These are phyloP conservation scores for Stomorhina lunata DNA, from an alignment of 2,888 invertebrate genomes.

Conservation along the genomic window DNA sequence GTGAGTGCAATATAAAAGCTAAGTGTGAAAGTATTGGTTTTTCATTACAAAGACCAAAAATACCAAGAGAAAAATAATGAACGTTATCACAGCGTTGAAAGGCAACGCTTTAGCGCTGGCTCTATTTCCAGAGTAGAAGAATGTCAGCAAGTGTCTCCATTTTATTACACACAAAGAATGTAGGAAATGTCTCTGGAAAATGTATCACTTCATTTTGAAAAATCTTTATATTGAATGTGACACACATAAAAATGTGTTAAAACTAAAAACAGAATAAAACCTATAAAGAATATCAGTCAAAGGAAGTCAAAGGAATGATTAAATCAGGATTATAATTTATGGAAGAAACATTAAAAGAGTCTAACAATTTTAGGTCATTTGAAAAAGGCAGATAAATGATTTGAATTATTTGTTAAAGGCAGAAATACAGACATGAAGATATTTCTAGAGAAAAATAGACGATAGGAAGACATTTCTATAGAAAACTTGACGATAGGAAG, in stretches of 20 bases:
- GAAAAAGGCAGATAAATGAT: neutral
- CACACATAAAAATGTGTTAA: neutral
- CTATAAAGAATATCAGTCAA: neutral
- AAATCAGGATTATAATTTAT: conserved; percentile 1
- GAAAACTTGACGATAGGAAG: no score
- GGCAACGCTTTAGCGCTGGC: conserved; percentile 3
- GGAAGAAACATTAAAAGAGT: neutral
- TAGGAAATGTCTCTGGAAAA: conserved; percentile 2
- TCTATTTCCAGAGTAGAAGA: neutral
- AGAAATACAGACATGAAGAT: no score
- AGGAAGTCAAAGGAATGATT: neutral
- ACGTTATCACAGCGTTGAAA: conserved; percentile 5
- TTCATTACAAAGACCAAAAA: neutral
- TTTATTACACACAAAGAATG: conserved; percentile 1
- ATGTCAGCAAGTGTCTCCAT: neutral
- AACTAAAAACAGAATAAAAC: neutral
- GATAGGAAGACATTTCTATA: no score
- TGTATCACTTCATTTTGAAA: conserved; percentile 14
- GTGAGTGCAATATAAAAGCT: no score
- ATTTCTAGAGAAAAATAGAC: no score
- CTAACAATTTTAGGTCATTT: neutral
- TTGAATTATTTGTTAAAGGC: no score
- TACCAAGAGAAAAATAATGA: conserved; percentile 26
- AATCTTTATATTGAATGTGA: neutral
- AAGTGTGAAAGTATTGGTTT: conserved; percentile 32